Evolutionary conservation across 1,140 invertebrate genomes (phyloP), one percentile per base, ranked within the genome.

Genomic region (Monomorium pharaonis): DNA sequence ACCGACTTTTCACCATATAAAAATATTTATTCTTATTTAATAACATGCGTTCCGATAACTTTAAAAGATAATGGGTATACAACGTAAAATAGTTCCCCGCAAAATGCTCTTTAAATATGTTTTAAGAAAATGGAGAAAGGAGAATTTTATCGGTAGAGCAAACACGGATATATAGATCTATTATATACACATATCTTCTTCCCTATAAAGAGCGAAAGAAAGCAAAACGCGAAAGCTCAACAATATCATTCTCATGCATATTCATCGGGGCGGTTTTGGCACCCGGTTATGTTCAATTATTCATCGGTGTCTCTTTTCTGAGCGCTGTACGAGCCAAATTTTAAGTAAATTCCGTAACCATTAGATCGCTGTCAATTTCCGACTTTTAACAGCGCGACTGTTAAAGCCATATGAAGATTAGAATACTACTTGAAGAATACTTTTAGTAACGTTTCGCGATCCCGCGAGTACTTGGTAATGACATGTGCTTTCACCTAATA

Each of bases 191-290:
- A 10, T 24, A 27, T 47, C 63, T 62, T 56, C 24, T 16, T 21
- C 21, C 30, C 14, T 42, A 30, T 12, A 42, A 58, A 30, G n/a
- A 78, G 5, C 63, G 42, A 67, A 67, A 67, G 21, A 72, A 42
- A 58, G n/a, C 18, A 44, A 44, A 27, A 70, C 7, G 18, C 18
- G 18, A 18, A 72, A 83, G 51, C 14, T 72, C 14, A 18, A 83
- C 78, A 33, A 83, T 14, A 14, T 9, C n/a, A 83, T 83, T 33
- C 78, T 83, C 78, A 83, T 83, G 51, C 51, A 83, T 83, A 83
- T 83, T 51, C n/a, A 83, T 83, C 67, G 67, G 37, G 24, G 30
- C n/a, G 69, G 62, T 60, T 63, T 74, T 83, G 51, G 78, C 78
- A 81, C 2, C 65, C 18, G n/a, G 67, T 58, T 58, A 72, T 18